These are phyloP conservation scores for Strongylocentrotus purpuratus DNA, from an alignment of 35 echinoderm and acorn worm genomes.

Conservation along the genomic window DNA sequence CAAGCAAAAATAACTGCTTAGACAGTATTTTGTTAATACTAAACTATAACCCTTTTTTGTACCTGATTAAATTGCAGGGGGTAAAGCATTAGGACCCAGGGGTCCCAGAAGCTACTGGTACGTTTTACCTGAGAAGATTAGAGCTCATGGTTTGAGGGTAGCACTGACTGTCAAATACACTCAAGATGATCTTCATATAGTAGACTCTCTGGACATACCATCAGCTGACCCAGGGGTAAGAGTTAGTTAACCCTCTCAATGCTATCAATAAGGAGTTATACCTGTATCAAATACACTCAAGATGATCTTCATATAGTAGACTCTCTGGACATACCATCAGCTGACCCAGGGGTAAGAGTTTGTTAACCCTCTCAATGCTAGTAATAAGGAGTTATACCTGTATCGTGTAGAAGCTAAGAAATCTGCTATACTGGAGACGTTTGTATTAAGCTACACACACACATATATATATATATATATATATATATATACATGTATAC, in stretches of 20 bases:
- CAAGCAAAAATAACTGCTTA: too few species aligned
- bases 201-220: conserved; percentile 87
- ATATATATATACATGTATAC: too few species aligned
- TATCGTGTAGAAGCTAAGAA: too few species aligned
- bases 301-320: conserved; percentile 93
- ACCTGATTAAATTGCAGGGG: conserved; percentile 57
- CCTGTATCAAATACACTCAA: conserved; percentile 67
- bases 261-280: too few species aligned
- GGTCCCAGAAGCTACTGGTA: conserved; percentile 94
- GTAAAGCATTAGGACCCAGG: conserved; percentile 74
- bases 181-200: conserved; percentile 91
- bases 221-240: conserved; percentile 82
- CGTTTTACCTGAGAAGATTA: conserved; percentile 64
- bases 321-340: conserved; percentile 77
- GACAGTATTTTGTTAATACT: too few species aligned
- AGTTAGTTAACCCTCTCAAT: background rate
- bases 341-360: conserved; percentile 80
- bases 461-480: too few species aligned
- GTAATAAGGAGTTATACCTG: too few species aligned
- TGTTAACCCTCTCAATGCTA: too few species aligned
- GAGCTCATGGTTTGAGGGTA: conserved; percentile 78
- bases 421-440: too few species aligned
- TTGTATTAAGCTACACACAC: too few species aligned
- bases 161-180: conserved; percentile 80
- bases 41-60: too few species aligned